Evolutionary conservation across 2,888 invertebrate species (phyloP), one percentile per base, ranked within the genome.

Genomic region (Nebria salina): DNA sequence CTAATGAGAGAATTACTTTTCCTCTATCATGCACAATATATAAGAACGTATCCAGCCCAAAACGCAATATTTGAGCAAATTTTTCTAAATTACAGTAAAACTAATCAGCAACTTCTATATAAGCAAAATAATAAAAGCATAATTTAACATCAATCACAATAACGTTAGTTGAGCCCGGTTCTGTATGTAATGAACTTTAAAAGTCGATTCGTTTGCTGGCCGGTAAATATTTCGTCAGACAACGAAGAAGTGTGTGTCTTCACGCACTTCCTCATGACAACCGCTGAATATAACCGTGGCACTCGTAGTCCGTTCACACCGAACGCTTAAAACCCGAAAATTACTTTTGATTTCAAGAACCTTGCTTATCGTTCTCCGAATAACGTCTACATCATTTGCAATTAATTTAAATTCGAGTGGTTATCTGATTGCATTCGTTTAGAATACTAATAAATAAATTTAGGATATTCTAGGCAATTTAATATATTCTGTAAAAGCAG

Each of bases 191-290:
- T 34, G 54, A 8, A 68, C 54, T 8, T 54, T 13, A 1, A 20
- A 26, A 25, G 25, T 70, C 70, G 6, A 15, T 20, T 70, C 26
- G 25, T 2, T 70, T 13, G 2, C 15, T 68, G 68, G 25, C 26
- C 70, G 70, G 15, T 70, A 70, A 70, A 70, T 70, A 70, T 70
- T 70, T 70, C 70, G 7, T 70, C 70, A 70, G 70, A 70, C 70
- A 54, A 54, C 54, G 54, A 54, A 54, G 54, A 5, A 13, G 54
- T 54, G 70, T 70, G 70, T 70, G 70, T 70, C 34, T 26, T 70
- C 70, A 20, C 11, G 70, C 70, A 70, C 20, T 70, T 70, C 70
- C 70, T 25, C 70, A 34, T 20, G 70, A 70, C 70, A 13, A 70
- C 70, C 26, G 5, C 70, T 66, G 54, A 54, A 54, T 54, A 54